A percentile compares a stretch with the other conserved stretches of the same genome.
These are phyloP conservation scores for Apodemia duryi DNA, from an alignment of 2,888 invertebrate genomes.

Conservation along the genomic window DNA sequence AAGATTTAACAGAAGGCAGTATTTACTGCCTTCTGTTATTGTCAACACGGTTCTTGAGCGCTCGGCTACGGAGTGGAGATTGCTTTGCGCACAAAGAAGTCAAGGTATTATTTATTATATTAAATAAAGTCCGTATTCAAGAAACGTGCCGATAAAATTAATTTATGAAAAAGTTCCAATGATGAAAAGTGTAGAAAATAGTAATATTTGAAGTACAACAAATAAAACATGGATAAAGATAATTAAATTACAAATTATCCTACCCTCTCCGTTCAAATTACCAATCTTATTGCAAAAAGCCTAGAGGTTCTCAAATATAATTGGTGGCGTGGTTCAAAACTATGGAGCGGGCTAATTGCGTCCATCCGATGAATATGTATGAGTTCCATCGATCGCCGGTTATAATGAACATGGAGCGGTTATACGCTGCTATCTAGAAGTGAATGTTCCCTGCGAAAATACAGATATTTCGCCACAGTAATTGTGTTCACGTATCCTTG, in stretches of 20 bases:
- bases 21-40: too few species aligned
- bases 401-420: conserved; percentile 32
- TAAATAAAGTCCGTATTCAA: too few species aligned
- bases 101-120: too few species aligned
- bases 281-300: conserved; percentile 50
- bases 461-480: background rate
- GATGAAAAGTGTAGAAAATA: too few species aligned
- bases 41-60: too few species aligned
- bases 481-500: background rate
- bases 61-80: too few species aligned
- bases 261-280: conserved; percentile 42
- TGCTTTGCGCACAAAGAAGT: too few species aligned
- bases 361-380: conserved; percentile 62
- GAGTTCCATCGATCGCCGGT: conserved; percentile 46
- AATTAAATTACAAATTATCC: conserved; percentile 20
- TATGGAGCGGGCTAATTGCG: conserved; percentile 59
- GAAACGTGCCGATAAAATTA: too few species aligned
- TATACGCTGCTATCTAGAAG: conserved; percentile 23
- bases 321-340: conserved; percentile 54
- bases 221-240: conserved; percentile 14
- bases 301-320: conserved; percentile 56
- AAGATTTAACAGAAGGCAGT: too few species aligned
- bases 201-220: background rate
- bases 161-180: too few species aligned
- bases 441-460: conserved; percentile 19